These are phyloP conservation scores for Coenobita brevimanus DNA, from an alignment of 1,140 invertebrate species.

Conservation along the genomic window DNA sequence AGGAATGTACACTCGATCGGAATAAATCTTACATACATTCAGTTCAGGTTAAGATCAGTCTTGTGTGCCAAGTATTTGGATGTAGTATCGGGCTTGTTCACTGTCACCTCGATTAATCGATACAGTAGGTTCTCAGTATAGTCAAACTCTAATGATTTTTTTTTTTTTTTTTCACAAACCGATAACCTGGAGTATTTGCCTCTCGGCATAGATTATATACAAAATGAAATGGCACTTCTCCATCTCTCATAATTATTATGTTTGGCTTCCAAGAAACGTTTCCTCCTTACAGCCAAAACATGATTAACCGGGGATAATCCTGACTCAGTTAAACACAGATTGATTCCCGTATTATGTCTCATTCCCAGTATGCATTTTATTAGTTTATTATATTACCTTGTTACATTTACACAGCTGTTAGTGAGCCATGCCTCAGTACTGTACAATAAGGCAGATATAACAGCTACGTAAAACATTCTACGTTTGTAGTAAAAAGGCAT, in stretches of 20 bases:
- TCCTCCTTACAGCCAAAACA: constrained; percentile 17
- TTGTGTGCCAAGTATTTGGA: too few relatives aligned
- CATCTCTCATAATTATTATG: not conserved
- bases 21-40: too few relatives aligned
- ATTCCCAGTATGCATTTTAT: not conserved
- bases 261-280: not conserved
- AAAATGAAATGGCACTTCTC: not conserved
- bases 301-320: not conserved
- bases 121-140: too few relatives aligned
- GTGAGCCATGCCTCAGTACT: not conserved
- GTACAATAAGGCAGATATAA: constrained; percentile 1
- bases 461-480: too few relatives aligned
- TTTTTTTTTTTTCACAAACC: too few relatives aligned
- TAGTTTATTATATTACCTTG: not conserved
- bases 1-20: too few relatives aligned
- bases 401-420: not conserved
- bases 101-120: too few relatives aligned
- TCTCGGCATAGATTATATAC: too few relatives aligned
- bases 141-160: too few relatives aligned
- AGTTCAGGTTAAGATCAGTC: too few relatives aligned
- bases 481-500: constrained; percentile 6
- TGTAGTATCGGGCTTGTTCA: too few relatives aligned
- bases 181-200: not conserved
- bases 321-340: not conserved
- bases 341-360: not conserved